Conservation (phyloP, 2,797 vertebrate genomes). For the Sebastes diploproa region DNA sequence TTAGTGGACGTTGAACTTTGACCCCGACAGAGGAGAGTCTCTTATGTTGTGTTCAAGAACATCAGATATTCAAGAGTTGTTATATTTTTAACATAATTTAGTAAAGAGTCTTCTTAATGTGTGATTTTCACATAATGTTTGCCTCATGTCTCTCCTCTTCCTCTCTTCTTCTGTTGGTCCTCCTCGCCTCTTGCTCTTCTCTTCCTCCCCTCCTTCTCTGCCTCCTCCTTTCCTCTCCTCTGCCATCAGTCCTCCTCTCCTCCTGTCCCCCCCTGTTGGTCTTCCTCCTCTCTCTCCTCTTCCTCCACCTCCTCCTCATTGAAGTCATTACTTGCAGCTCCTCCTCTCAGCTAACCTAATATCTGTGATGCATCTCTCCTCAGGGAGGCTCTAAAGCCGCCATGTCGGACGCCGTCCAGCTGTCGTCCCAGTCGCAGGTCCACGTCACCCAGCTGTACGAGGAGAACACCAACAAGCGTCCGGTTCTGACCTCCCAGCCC, state of each 20-base stretch:
- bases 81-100: background rate
- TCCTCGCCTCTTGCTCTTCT: background rate
- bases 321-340: background rate
- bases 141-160: background rate
- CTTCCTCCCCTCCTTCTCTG: background rate
- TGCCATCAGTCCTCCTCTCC: background rate
- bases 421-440: conserved; percentile 87
- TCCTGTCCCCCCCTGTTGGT: too few species aligned
- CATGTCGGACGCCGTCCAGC: conserved; percentile 92
- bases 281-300: background rate
- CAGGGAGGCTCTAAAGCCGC: conserved; percentile 91
- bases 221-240: background rate
- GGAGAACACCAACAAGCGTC: conserved; percentile 95
- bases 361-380: conserved; percentile 26
- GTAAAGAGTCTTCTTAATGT: background rate
- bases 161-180: background rate
- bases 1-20: background rate
- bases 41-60: background rate
- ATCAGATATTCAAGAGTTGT: background rate
- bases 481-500: conserved; percentile 92
- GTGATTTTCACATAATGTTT: background rate
- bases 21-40: background rate
- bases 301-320: background rate
- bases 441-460: conserved; percentile 94
- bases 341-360: background rate